Evolutionary conservation across 2,888 invertebrate genomes (phyloP), one percentile per base, ranked within the genome.

Genomic region (Drosophila subsilvestris): DNA sequence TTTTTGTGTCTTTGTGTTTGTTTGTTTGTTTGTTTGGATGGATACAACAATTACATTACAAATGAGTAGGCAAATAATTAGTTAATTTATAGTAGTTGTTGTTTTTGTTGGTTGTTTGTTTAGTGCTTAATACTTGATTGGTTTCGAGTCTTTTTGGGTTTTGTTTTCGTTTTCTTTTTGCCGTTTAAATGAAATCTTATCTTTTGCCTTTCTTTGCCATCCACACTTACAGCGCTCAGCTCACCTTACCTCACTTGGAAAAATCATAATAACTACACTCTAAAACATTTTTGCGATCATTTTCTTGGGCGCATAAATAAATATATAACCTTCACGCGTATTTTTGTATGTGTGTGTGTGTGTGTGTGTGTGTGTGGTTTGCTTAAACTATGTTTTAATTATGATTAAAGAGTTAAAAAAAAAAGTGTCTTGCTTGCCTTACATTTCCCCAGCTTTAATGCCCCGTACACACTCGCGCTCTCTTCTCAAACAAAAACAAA

Each of bases 91-190:
- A 37, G 37, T 78, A 53, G 76, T 66, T 80, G 78, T 76, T 79
- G 63, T 59, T 69, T 58, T 37, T 53, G 42, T 70, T 63, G 75
- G 77, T 79, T 82, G 75, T 75, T 80, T 76, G 63, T 76, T 78
- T 85, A 78, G 79, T 90, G 84, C 80, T 89, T 91, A 91, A 91
- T 91, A 91, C 91, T 91, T 92, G 89, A 88, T 86, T 91, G 91
- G 91, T 90, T 92, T 91, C 88, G 91, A 92, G 91, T 92, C 91
- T 91, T 91, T 88, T 83, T 84, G 81, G 76, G 78, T 79, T 79
- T 76, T 84, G 77, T 85, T 85, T 25, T 25, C 25, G 5, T 25
- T 74, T 71, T 44, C 12, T 18, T 37, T 68, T 57, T 62, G 63
- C 61, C 37, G 43, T 67, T 65, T 58, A 71, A 75, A 75, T 69